phyloP scores from a whole-genome alignment of 2,888 invertebrate species.

The Pardosa pseudoannulata region DNA sequence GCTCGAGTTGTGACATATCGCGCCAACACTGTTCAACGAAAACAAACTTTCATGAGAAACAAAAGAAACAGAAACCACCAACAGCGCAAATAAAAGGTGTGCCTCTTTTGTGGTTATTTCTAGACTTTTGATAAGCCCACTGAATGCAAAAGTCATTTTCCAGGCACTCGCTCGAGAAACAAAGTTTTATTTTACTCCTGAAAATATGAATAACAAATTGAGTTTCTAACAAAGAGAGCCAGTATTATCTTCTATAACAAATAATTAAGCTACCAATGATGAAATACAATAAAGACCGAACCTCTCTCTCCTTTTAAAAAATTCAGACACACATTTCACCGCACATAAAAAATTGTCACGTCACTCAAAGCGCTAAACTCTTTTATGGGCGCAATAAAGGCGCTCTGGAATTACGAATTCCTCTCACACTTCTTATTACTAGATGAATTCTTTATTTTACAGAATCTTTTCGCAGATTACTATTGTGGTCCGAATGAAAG shows the following conservation, averaged over 20 bases:
- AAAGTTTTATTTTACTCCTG: not conserved
- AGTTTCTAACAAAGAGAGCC: not conserved
- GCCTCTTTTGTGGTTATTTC: no score
- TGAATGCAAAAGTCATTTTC: no score
- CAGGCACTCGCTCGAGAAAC: no score
- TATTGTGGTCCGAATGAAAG: not conserved
- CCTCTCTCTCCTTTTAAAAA: not conserved
- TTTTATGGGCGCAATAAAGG: not conserved
- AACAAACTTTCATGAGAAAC: no score
- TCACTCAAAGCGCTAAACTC: not conserved
- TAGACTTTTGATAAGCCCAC: no score
- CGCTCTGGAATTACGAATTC: not conserved
- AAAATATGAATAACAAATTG: slow-evolving; percentile 11
- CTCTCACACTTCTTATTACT: not conserved
- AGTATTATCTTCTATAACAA: slow-evolving; percentile 1
- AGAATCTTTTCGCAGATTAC: not conserved
- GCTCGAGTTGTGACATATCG: no score
- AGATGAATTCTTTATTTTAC: slow-evolving; percentile 28
- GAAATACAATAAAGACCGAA: not conserved
- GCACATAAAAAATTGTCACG: slow-evolving; percentile 16
- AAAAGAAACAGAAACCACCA: no score
- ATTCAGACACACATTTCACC: slow-evolving; percentile 3
- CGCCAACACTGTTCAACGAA: no score
- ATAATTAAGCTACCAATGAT: slow-evolving; percentile 10
- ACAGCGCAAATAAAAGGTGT: no score